These are phyloP conservation scores for Odontophorus gujanensis DNA, from an alignment of 2,113 vertebrate genomes.

Conservation along the genomic window DNA sequence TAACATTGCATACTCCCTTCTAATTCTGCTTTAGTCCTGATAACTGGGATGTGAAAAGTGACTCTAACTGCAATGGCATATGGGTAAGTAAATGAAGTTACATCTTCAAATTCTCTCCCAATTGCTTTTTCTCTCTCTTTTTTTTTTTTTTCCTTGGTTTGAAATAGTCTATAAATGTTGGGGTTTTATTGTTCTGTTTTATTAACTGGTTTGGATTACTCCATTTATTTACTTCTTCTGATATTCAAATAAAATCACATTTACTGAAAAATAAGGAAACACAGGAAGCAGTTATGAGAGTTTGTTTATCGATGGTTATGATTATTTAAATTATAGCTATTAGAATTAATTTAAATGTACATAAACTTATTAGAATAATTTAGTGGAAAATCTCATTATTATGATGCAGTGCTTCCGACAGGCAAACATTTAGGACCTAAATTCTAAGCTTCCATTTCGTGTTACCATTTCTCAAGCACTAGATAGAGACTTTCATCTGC, in stretches of 20 bases:
- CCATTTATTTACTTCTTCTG: not conserved
- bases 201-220: not conserved
- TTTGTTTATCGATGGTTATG: conserved; percentile 4
- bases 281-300: not conserved
- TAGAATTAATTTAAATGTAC: not conserved
- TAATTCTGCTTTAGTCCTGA: conserved; percentile 67
- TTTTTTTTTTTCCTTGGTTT: conserved; percentile 1
- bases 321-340: conserved; percentile 36
- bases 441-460: not conserved
- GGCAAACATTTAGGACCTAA: not conserved
- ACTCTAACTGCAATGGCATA: conserved; percentile 85
- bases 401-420: not conserved
- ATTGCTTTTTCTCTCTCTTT: not conserved
- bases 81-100: conserved; percentile 74
- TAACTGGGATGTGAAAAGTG: conserved; percentile 75
- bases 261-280: not conserved
- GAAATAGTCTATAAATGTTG: not conserved
- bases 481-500: not conserved
- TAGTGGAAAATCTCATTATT: not conserved
- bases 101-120: not conserved
- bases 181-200: not conserved
- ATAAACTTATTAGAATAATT: not conserved
- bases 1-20: not conserved
- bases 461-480: not conserved
- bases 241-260: not conserved